Evolutionary conservation across 2,888 invertebrate genomes (phyloP), one percentile per base, ranked within the genome.

Genomic region (Stomorhina lunata): DNA sequence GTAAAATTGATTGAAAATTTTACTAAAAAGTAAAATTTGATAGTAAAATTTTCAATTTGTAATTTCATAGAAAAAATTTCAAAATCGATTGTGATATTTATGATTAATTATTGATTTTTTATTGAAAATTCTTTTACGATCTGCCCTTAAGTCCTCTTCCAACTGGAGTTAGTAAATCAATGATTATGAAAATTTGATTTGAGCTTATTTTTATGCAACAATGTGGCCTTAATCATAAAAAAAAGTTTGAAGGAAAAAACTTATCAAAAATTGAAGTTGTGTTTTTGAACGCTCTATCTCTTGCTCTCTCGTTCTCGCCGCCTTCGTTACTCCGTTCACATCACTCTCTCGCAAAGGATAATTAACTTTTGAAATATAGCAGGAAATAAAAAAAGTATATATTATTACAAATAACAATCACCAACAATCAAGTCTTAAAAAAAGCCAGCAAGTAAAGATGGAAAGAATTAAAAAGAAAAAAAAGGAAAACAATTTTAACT

Each of bases 351-450:
- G 69, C 69, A 73, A 77, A 80, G 45, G 79, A 65, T 79, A 82
- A 82, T 82, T 82, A 82, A 82, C 71, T 79, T 76, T 82, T 82
- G 59, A 79, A 63, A 82, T 73, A 77, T 59, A 69, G 53, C 77
- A 69, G 69, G 69, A 81, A 77, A 68, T 73, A 68, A 79, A 79
- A 43, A 66, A 75, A 71, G 40, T 32, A 34, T 63, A 50, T 61
- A 63, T 77, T 82, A 79, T 71, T 63, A 63, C 57, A 75, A 75
- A 75, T 43, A 80, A 80, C 75, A 75, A 73, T 73, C 57, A 59
- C 2, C 12, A 75, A 59, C 72, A 82, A 79, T 71, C 53, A 66
- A 66, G 45, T 79, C 71, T 65, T 75, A 73, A 69, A 68, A 61
- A 68, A 71, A 25, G 45, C 15, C 22, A 57, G 48, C n/a, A 34